Percentiles rank a stretch among this genome's conserved stretches.
These are phyloP conservation scores for Pseudoatta argentina DNA, from an alignment of 1,140 invertebrate genomes.

Conservation along the genomic window DNA sequence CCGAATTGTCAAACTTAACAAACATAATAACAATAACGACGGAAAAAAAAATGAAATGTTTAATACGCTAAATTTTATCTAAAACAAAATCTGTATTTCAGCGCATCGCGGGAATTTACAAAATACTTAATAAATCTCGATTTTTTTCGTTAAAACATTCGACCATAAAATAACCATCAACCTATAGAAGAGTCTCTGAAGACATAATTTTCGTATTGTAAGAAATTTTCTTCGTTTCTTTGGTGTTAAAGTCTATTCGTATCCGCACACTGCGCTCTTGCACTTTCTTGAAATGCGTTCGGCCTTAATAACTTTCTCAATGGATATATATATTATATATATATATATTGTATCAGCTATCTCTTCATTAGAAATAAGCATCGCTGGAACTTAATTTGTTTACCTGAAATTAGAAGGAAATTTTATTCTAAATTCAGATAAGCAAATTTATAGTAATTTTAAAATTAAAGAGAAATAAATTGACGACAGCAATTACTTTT, in stretches of 20 bases:
- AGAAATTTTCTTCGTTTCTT: slow-evolving; percentile 54
- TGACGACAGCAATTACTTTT: neutral
- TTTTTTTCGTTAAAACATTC: neutral
- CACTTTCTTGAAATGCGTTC: slow-evolving; percentile 63
- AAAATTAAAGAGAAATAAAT: neutral
- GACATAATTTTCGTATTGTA: slow-evolving; percentile 64
- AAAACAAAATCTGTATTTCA: slow-evolving; percentile 4
- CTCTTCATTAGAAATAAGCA: neutral
- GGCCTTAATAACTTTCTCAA: slow-evolving; percentile 23
- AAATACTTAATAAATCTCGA: slow-evolving; percentile 26
- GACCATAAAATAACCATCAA: slow-evolving; percentile 24
- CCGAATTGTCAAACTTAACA: slow-evolving; percentile 43
- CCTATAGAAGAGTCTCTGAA: slow-evolving; percentile 34
- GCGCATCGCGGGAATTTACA: slow-evolving; percentile 20
- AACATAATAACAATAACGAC: slow-evolving; percentile 40
- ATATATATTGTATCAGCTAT: neutral
- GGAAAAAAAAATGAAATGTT: neutral
- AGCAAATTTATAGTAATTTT: neutral
- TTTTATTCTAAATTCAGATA: neutral
- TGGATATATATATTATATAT: neutral
- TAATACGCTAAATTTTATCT: slow-evolving; percentile 27
- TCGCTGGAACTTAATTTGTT: neutral
- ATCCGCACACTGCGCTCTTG: slow-evolving; percentile 41
- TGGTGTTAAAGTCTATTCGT: slow-evolving; percentile 66
- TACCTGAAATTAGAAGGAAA: neutral